Percentiles rank a stretch among this genome's conserved stretches.
Conservation (phyloP, 2,113 vertebrate genomes). For the Cynopterus brachyotis region DNA sequence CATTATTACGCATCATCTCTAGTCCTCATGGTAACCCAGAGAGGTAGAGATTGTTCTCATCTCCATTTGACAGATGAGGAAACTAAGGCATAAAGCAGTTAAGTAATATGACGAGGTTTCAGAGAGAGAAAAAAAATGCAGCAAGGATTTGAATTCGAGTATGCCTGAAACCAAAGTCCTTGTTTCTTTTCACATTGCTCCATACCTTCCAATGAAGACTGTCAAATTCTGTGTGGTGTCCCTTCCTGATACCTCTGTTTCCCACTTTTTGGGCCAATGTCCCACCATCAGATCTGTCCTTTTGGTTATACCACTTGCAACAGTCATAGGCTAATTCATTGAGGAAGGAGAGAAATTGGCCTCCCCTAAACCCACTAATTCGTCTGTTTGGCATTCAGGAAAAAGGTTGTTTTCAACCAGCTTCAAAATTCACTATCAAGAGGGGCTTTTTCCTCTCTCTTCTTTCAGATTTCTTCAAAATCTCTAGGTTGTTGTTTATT, state of each 20-base stretch:
- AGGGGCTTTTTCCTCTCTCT: background rate
- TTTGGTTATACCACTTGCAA: background rate
- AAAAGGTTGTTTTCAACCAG: background rate
- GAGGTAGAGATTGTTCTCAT: background rate
- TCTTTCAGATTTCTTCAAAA: constrained; percentile 45
- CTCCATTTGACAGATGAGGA: background rate
- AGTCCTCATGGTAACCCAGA: background rate
- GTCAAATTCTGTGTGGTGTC: background rate
- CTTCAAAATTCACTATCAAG: constrained; percentile 54
- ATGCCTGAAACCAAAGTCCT: background rate
- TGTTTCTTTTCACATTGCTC: background rate
- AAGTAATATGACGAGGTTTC: background rate
- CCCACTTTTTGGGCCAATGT: too few species aligned
- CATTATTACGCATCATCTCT: background rate
- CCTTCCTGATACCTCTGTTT: background rate
- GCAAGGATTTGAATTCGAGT: background rate
- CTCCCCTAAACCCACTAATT: background rate
- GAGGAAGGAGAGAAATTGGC: background rate
- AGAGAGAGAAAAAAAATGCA: background rate
- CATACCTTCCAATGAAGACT: accelerated
- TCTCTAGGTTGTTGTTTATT: constrained; percentile 72
- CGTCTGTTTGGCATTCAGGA: constrained; percentile 32
- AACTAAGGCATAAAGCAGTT: background rate
- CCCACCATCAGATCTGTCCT: background rate
- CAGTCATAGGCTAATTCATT: background rate